phyloP scores from a whole-genome alignment of 2,797 vertebrate species.

The Chaunax sp. region DNA sequence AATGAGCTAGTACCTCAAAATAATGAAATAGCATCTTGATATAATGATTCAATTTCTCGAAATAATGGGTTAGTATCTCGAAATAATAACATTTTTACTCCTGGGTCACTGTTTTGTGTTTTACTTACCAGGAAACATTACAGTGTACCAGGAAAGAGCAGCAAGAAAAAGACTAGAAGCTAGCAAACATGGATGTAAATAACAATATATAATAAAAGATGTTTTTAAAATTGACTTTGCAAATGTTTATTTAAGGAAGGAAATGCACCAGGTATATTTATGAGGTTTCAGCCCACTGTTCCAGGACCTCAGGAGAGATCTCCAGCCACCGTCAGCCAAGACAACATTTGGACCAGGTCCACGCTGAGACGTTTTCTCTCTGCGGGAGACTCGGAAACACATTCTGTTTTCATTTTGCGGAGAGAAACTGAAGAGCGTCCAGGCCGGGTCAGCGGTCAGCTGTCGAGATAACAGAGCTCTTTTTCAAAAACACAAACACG shows the following conservation, averaged over 20 bases:
- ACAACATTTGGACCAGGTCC: constrained; percentile 22
- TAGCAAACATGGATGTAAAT: no score
- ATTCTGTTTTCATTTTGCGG: constrained; percentile 43
- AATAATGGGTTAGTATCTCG: no score
- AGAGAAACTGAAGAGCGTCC: no score
- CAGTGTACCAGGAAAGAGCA: not conserved
- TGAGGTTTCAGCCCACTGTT: not conserved
- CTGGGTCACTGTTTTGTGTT: not conserved
- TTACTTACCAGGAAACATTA: no score
- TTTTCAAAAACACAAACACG: constrained; percentile 1
- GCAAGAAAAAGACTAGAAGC: not conserved
- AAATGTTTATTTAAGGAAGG: not conserved
- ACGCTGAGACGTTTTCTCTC: constrained; percentile 12
- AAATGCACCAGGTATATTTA: not conserved
- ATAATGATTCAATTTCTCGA: no score
- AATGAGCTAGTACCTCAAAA: no score
- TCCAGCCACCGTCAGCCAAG: constrained; percentile 15
- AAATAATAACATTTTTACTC: no score
- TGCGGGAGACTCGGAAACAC: constrained; percentile 14
- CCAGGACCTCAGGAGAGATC: constrained; percentile 17
- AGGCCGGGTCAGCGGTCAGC: constrained; percentile 31
- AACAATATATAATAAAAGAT: no score
- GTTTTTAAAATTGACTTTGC: no score
- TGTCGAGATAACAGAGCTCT: constrained; percentile 5
- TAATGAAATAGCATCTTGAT: no score